Percentiles rank a stretch among this genome's conserved stretches.
Evolutionary conservation across 2,888 invertebrate species (phyloP).

Genomic region (Dynastes grantii): DNA sequence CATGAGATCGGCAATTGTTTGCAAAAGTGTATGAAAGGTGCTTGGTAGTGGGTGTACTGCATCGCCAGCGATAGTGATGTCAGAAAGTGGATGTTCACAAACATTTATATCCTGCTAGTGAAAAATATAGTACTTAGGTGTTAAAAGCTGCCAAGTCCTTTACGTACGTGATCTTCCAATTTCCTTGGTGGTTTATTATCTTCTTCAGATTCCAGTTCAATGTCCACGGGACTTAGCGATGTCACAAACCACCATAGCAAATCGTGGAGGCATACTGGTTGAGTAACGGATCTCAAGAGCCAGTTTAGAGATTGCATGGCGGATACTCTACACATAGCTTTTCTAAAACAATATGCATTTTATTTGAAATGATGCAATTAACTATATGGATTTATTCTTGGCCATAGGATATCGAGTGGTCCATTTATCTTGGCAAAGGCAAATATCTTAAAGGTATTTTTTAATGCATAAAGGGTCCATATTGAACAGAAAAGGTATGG

Average conservation of each 20-base stretch:
- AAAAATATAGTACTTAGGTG: background rate
- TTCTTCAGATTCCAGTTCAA: conserved; percentile 73
- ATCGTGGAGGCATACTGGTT: conserved; percentile 93
- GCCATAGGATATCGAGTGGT: no score
- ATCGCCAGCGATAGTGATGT: conserved; percentile 83
- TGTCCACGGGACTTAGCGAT: conserved; percentile 78
- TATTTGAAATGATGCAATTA: background rate
- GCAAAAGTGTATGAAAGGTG: conserved; percentile 86
- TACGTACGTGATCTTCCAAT: conserved; percentile 66
- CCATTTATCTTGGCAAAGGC: no score
- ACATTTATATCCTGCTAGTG: conserved; percentile 73
- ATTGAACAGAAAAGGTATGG: no score
- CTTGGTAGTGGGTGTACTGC: conserved; percentile 77
- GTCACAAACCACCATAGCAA: conserved; percentile 97
- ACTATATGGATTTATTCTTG: no score
- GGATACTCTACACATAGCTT: conserved; percentile 86
- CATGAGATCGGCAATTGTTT: conserved; percentile 94
- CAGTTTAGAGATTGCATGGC: conserved; percentile 97
- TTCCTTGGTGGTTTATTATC: conserved; percentile 72
- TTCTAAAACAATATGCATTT: conserved; percentile 66
- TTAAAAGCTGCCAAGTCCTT: background rate
- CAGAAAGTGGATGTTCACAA: conserved; percentile 86
- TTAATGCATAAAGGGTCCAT: no score
- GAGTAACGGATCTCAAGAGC: conserved; percentile 92
- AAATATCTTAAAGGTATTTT: no score